Percentiles rank a stretch among this genome's conserved stretches.
These are phyloP conservation scores for Phyllopteryx taeniolatus DNA, from an alignment of 2,113 vertebrate genomes.

Conservation along the genomic window DNA sequence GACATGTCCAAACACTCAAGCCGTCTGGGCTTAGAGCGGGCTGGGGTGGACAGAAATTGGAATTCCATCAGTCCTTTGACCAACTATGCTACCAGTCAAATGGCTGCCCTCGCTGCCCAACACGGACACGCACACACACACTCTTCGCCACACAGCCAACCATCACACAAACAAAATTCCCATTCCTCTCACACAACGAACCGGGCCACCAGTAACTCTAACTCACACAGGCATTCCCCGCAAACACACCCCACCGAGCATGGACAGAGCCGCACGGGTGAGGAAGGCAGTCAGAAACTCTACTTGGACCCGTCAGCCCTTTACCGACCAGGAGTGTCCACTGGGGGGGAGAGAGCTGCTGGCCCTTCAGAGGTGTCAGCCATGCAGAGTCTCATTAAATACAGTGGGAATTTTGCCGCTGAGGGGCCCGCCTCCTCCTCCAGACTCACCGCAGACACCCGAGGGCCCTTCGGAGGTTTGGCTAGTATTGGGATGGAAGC, in stretches of 20 bases:
- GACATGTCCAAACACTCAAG: conserved; percentile 81
- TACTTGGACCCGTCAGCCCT: conserved; percentile 77
- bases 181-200: conserved; percentile 53
- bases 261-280: conserved; percentile 74
- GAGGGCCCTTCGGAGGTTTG: conserved; percentile 89
- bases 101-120: conserved; percentile 87
- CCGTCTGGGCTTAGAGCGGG: conserved; percentile 73
- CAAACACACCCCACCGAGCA: conserved; percentile 73
- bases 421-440: conserved; percentile 71
- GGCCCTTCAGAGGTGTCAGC: conserved; percentile 82
- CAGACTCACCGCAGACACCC: conserved; percentile 76
- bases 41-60: conserved; percentile 83
- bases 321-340: conserved; percentile 65
- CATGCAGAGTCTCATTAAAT: conserved; percentile 98
- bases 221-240: conserved; percentile 57
- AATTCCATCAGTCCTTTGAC: conserved; percentile 86
- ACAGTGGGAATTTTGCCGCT: conserved; percentile 90
- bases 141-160: conserved; percentile 50
- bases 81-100: conserved; percentile 89
- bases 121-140: conserved; percentile 77
- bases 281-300: conserved; percentile 84
- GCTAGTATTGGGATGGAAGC: conserved; percentile 81
- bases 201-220: conserved; percentile 35
- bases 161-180: conserved; percentile 39
- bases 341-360: conserved; percentile 20